Percentiles rank a stretch among this genome's conserved stretches.
Conservation (phyloP, 2,797 vertebrate species). For the Tenualosa ilisha region DNA sequence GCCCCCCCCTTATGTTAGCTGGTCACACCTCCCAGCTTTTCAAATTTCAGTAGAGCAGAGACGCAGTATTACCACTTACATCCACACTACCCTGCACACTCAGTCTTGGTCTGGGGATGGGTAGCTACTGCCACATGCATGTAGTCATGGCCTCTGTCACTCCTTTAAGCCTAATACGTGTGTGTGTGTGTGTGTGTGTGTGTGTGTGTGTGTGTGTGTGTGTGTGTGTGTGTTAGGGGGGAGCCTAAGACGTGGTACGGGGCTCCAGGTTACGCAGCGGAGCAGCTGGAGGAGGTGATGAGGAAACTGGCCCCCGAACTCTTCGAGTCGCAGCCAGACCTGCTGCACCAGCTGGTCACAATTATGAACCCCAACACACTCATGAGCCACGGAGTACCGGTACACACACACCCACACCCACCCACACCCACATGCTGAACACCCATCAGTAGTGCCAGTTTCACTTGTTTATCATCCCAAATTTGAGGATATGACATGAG, state of each 20-base stretch:
- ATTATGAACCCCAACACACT: slow-evolving; percentile 99
- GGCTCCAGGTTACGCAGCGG: slow-evolving; percentile 92
- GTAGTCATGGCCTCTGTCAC: too few relatives aligned
- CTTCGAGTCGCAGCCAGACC: slow-evolving; percentile 95
- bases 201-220: background rate
- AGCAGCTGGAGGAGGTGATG: slow-evolving; percentile 95
- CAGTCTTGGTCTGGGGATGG: too few relatives aligned
- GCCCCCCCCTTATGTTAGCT: too few relatives aligned
- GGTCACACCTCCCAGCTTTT: too few relatives aligned
- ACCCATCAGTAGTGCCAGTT: too few relatives aligned
- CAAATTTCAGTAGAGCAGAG: too few relatives aligned
- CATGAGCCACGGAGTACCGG: slow-evolving; percentile 95
- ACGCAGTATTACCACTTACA: too few relatives aligned
- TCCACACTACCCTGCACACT: background rate
- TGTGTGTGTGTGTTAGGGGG: slow-evolving; percentile 77
- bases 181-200: slow-evolving; percentile 5
- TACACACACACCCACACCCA: slow-evolving; percentile 65
- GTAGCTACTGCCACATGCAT: too few relatives aligned
- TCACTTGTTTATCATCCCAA: too few relatives aligned
- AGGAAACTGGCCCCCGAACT: slow-evolving; percentile 95
- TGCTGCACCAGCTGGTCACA: slow-evolving; percentile 98
- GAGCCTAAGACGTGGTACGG: slow-evolving; percentile 99
- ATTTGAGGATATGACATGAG: too few relatives aligned
- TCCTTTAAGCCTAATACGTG: background rate
- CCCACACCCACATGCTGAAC: slow-evolving; percentile 81